Evolutionary conservation across 2,888 invertebrate genomes (phyloP).

Genomic region (Neelides folsomi): DNA sequence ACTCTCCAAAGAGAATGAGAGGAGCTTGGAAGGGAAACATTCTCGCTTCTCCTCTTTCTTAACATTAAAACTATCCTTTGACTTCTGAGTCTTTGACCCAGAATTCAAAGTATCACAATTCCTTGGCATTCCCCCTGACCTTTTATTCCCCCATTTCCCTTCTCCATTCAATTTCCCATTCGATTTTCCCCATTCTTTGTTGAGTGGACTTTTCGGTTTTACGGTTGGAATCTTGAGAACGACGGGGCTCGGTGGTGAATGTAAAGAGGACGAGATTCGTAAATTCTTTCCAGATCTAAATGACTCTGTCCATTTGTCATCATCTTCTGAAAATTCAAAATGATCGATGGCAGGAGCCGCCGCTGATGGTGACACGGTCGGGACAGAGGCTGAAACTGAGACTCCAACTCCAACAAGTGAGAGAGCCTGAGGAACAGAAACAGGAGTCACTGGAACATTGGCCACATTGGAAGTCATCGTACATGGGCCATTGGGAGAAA

Average conservation of each 20-base stretch:
- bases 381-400: neutral
- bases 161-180: neutral
- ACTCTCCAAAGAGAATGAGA: slow-evolving; percentile 1
- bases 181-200: slow-evolving; percentile 8
- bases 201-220: slow-evolving; percentile 5
- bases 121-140: neutral
- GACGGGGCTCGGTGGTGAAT: slow-evolving; percentile 8
- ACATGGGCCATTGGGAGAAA: too few relatives aligned
- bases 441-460: too few relatives aligned
- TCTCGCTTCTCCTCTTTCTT: slow-evolving; percentile 1
- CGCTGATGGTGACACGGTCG: neutral
- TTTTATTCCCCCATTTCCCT: neutral
- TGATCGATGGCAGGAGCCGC: neutral
- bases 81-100: too few relatives aligned
- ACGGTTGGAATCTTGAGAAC: slow-evolving; percentile 24
- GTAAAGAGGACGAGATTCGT: neutral
- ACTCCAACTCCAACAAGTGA: neutral
- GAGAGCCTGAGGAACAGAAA: too few relatives aligned
- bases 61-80: too few relatives aligned
- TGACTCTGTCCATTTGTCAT: neutral
- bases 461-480: too few relatives aligned
- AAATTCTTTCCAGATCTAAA: neutral
- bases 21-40: slow-evolving; percentile 5
- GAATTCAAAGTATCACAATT: neutral
- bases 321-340: neutral